phyloP scores from a whole-genome alignment of 37 sponge, comb jelly and placozoan genomes.

The Halichondria panicea region DNA sequence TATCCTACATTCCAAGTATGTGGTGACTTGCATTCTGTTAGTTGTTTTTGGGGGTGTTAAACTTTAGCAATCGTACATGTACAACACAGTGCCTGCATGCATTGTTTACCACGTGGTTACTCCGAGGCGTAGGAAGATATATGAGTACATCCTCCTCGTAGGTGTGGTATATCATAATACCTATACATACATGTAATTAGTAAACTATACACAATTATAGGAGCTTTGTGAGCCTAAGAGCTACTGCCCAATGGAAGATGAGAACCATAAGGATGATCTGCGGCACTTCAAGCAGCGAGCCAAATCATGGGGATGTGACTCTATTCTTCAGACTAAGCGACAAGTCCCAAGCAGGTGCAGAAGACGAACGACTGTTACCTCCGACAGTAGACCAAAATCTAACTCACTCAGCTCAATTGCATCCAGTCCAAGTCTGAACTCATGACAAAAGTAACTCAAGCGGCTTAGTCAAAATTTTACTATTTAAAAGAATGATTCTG shows the following conservation, averaged over 20 bases:
- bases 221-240: conserved; percentile 66
- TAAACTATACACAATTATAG: conserved; percentile 20
- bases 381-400: too few species aligned
- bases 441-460: too few species aligned
- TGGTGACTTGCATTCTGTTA: not conserved
- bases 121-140: not conserved
- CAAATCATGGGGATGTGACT: conserved; percentile 71
- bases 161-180: not conserved
- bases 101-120: not conserved
- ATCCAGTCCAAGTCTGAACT: too few species aligned
- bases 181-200: not conserved
- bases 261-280: conserved; percentile 65
- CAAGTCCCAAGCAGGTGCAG: too few species aligned
- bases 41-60: not conserved
- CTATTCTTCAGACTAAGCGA: not conserved
- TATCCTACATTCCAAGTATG: conserved; percentile 38
- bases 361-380: too few species aligned
- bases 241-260: conserved; percentile 74
- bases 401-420: too few species aligned
- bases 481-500: too few species aligned
- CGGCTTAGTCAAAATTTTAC: too few species aligned
- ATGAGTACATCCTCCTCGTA: not conserved
- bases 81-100: not conserved
- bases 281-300: conserved; percentile 61
- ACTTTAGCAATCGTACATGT: not conserved